Evolutionary conservation across 2,888 invertebrate species (phyloP), one percentile per base, ranked within the genome.

Genomic region (Trisateles emortualis): DNA sequence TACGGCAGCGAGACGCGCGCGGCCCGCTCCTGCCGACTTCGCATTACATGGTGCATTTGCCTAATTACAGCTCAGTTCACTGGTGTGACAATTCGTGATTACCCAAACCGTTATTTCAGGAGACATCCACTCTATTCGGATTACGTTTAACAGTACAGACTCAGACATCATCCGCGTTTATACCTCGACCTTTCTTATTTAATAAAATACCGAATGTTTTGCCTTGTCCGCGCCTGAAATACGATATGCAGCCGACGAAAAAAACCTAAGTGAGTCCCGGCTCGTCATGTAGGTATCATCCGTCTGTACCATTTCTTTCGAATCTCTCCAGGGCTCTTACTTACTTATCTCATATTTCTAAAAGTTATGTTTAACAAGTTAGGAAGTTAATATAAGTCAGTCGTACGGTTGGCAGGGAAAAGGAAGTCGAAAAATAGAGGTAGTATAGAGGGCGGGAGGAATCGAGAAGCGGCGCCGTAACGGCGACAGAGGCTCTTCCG

Each of bases 21-120:
- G 67, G 64, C 68, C 71, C 63, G 68, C 69, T 74, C 70, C 66
- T 74, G 72, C 66, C 68, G 74, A 78, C 72, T 79, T 74, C 74
- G 65, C 80, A 83, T 89, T 88, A 91, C 86, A 89, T 86, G 87
- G 84, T 89, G 89, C 89, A 92, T 90, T 92, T 90, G 79, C 83
- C 86, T 90, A 90, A 90, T 91, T 91, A 90, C 87, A 80, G 75
- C 83, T 83, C 81, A 82, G 84, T 79, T 89, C 86, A 83, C 86
- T 85, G 82, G 75, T 84, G 86, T 86, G 86, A 90, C 88, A 86
- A 87, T 88, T 86, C 76, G 74, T 85, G 84, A 90, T 89, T 87
- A 84, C 83, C 72, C 73, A 81, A 88, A 89, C 76, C 81, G 81
- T 83, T 86, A 86, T 88, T 84, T 80, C 73, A 52, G 54, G 68